phyloP scores from a whole-genome alignment of 2,113 vertebrate genomes.

The Catharus bicknelli region DNA sequence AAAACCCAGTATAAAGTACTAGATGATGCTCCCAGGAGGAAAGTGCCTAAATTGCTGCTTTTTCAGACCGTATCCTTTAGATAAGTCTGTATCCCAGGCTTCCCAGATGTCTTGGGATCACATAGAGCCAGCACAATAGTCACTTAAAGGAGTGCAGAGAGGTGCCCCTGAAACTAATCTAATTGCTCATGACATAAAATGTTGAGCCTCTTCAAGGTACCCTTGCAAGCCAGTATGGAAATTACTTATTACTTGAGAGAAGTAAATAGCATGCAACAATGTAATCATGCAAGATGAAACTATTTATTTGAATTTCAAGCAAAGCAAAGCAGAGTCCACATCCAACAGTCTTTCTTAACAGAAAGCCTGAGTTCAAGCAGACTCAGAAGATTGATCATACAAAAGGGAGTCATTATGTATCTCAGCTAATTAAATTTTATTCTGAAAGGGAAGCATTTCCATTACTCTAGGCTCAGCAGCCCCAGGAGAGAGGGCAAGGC shows the following conservation, averaged over 20 bases:
- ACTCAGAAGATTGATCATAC: neutral
- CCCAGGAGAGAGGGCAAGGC: neutral
- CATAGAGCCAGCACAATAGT: neutral
- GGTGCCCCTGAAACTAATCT: neutral
- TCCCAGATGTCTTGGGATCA: neutral
- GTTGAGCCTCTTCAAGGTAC: neutral
- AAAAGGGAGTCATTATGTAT: neutral
- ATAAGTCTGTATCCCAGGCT: neutral
- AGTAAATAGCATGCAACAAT: neutral
- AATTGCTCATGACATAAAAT: conserved; percentile 9
- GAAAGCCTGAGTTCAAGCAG: neutral
- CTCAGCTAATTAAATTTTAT: conserved; percentile 3
- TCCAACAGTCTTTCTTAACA: neutral
- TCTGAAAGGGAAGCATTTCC: neutral
- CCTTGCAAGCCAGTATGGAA: neutral
- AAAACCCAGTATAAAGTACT: neutral
- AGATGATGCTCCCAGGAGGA: neutral
- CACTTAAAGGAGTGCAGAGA: neutral
- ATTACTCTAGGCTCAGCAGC: neutral
- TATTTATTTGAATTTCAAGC: neutral
- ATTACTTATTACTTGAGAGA: neutral
- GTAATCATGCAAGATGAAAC: neutral
- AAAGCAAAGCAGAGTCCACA: neutral
- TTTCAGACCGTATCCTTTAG: neutral
- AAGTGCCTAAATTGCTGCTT: neutral